These are phyloP conservation scores for Elmis aenea DNA, from an alignment of 2,888 invertebrate genomes.

Conservation along the genomic window DNA sequence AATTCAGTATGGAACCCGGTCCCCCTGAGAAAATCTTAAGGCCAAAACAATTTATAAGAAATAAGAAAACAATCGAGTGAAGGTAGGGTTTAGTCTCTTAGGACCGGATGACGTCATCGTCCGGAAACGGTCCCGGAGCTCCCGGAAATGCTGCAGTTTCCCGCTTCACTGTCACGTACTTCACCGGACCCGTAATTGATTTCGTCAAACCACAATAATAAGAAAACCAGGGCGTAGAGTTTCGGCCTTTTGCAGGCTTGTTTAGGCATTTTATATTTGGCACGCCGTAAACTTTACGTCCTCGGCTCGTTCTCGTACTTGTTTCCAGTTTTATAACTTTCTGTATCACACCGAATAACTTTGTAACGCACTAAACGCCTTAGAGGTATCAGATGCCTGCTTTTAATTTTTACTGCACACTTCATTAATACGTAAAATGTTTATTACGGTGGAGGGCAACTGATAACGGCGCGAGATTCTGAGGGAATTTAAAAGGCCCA, in stretches of 20 bases:
- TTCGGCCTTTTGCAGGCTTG: too few species aligned
- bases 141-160: constrained; percentile 24
- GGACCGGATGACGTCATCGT: constrained; percentile 29
- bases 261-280: too few species aligned
- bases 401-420: too few species aligned
- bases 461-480: too few species aligned
- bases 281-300: too few species aligned
- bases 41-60: constrained; percentile 44
- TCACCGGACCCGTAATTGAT: constrained; percentile 21
- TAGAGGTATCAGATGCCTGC: constrained; percentile 19
- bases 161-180: constrained; percentile 25
- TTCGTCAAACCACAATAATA: constrained; percentile 18
- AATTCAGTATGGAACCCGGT: constrained; percentile 38
- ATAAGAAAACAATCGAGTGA: constrained; percentile 43
- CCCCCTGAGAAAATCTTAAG: constrained; percentile 34
- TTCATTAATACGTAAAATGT: too few species aligned
- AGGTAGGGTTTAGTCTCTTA: constrained; percentile 36
- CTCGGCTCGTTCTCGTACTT: too few species aligned
- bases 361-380: constrained; percentile 12
- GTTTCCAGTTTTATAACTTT: not conserved
- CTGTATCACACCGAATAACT: constrained; percentile 13
- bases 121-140: constrained; percentile 23
- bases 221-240: too few species aligned
- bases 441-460: too few species aligned
- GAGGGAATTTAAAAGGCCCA: too few species aligned